phyloP scores from a whole-genome alignment of 1,140 invertebrate genomes.

The Bombyx mori region DNA sequence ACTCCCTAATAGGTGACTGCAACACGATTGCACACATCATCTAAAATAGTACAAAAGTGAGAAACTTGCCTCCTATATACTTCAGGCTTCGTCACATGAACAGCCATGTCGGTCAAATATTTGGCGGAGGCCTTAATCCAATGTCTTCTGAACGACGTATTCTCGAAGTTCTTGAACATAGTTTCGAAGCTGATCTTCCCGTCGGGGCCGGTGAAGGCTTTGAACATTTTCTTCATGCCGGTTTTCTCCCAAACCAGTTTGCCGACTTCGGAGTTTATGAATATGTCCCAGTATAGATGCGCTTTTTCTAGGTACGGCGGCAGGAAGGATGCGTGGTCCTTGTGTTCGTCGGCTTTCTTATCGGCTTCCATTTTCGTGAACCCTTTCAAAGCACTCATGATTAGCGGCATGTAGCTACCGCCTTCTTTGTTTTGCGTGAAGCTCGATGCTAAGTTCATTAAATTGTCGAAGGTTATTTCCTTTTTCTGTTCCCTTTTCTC shows the following conservation, averaged over 20 bases:
- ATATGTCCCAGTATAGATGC: slow-evolving; percentile 84
- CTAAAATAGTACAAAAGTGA: too few species aligned
- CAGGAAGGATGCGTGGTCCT: slow-evolving; percentile 79
- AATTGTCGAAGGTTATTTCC: slow-evolving; percentile 61
- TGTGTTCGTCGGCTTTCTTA: slow-evolving; percentile 74
- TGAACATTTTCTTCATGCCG: slow-evolving; percentile 75
- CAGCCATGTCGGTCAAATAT: slow-evolving; percentile 81
- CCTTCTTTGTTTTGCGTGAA: slow-evolving; percentile 71
- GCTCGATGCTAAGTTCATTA: slow-evolving; percentile 75
- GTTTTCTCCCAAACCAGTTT: slow-evolving; percentile 80
- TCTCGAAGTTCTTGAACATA: slow-evolving; percentile 83
- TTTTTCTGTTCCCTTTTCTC: slow-evolving; percentile 25
- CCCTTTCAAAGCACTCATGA: slow-evolving; percentile 74
- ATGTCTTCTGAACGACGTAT: slow-evolving; percentile 79
- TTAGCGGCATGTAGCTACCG: slow-evolving; percentile 75
- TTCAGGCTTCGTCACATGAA: slow-evolving; percentile 81
- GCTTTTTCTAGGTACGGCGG: slow-evolving; percentile 82
- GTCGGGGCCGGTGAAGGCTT: slow-evolving; percentile 73
- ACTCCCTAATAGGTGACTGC: too few species aligned
- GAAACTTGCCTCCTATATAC: slow-evolving; percentile 77
- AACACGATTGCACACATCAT: too few species aligned
- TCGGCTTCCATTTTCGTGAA: slow-evolving; percentile 68
- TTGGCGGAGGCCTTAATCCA: slow-evolving; percentile 83
- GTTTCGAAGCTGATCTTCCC: slow-evolving; percentile 80
- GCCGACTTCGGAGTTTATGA: slow-evolving; percentile 83